Evolutionary conservation across 2,888 invertebrate genomes (phyloP).

Genomic region (Cephus spinipes): DNA sequence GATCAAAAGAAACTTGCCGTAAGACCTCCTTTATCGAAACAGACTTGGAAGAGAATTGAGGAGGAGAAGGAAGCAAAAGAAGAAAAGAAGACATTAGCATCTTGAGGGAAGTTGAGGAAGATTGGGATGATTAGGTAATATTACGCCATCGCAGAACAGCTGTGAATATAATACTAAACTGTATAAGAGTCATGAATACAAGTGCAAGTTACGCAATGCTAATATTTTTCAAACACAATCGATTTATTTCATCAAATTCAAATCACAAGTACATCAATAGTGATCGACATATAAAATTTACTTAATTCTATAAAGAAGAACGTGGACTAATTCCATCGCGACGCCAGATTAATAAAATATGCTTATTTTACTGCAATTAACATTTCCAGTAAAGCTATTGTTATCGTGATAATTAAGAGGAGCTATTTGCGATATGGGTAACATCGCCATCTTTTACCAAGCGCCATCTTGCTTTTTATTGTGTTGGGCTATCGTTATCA

Average conservation of each 20-base stretch:
- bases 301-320: not conserved
- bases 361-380: not conserved
- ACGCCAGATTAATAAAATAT: not conserved
- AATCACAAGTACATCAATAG: not conserved
- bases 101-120: not conserved
- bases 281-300: not conserved
- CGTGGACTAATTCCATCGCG: not conserved
- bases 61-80: not conserved
- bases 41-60: not conserved
- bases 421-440: slow-evolving; percentile 30
- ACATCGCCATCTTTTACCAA: slow-evolving; percentile 9
- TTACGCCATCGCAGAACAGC: not conserved
- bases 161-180: not conserved
- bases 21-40: not conserved
- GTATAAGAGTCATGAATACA: not conserved
- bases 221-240: not conserved
- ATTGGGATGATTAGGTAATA: not conserved
- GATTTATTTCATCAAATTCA: not conserved
- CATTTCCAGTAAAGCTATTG: not conserved
- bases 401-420: slow-evolving; percentile 30
- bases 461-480: slow-evolving; percentile 24
- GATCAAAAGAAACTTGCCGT: slow-evolving; percentile 1
- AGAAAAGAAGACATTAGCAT: not conserved
- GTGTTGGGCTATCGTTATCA: slow-evolving; percentile 34
- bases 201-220: not conserved